Evolutionary conservation across 2,797 vertebrate genomes (phyloP).

Genomic region (Crocidura indochinensis): DNA sequence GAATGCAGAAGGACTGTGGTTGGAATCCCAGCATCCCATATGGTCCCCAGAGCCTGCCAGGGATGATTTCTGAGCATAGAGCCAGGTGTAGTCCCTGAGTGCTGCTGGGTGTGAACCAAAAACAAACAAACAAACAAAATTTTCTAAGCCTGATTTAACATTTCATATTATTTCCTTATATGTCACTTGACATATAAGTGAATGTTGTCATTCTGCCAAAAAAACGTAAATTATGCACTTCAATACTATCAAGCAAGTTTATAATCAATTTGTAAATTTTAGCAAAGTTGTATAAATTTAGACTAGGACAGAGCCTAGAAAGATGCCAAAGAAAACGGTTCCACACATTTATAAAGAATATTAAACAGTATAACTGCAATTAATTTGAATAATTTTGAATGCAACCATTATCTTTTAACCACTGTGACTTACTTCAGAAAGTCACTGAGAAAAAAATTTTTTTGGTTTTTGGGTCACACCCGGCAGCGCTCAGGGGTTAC

Average conservation of each 20-base stretch:
- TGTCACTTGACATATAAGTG: background rate
- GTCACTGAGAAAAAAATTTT: no score
- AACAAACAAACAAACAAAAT: background rate
- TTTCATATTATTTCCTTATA: background rate
- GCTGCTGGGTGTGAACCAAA: no score
- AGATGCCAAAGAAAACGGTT: background rate
- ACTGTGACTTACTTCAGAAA: background rate
- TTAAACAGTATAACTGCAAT: background rate
- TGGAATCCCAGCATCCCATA: no score
- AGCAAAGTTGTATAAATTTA: no score
- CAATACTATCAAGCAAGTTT: background rate
- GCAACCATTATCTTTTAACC: conserved; percentile 27
- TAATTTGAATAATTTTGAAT: conserved; percentile 23
- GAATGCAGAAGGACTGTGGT: no score
- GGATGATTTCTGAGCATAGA: no score
- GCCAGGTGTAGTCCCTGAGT: no score
- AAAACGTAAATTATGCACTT: background rate
- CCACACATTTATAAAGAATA: background rate
- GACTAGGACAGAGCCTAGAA: background rate
- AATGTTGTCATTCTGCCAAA: conserved; percentile 1
- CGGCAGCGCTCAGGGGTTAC: no score
- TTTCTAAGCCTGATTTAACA: conserved; percentile 13
- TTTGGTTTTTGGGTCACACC: no score
- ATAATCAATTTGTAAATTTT: no score
- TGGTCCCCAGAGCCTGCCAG: no score